phyloP scores from a whole-genome alignment of 2,113 vertebrate species.

The Rhineura floridana region DNA sequence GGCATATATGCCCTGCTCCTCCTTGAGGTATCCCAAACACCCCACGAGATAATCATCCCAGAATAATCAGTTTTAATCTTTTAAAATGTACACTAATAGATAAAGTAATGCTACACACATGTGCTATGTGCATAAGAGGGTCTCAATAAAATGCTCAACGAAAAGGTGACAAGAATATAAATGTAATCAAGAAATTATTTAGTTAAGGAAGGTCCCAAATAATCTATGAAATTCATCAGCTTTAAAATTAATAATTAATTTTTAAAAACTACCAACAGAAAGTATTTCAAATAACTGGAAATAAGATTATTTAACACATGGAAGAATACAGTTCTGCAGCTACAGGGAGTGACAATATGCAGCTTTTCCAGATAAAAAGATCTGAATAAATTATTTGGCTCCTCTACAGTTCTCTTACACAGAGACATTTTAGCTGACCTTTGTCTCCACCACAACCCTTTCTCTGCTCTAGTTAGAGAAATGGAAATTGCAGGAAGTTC shows the following conservation, averaged over 20 bases:
- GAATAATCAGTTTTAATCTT: not conserved
- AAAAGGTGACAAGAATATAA: not conserved
- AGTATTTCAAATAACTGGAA: not conserved
- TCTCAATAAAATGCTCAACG: not conserved
- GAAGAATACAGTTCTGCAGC: not conserved
- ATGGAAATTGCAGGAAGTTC: not conserved
- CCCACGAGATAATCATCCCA: not conserved
- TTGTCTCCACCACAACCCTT: not conserved
- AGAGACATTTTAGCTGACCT: not conserved
- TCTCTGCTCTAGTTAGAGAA: not conserved
- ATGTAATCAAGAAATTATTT: not conserved
- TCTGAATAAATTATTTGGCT: not conserved
- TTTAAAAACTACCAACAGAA: not conserved
- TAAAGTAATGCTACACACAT: not conserved
- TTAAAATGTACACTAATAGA: not conserved
- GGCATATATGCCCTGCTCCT: not conserved
- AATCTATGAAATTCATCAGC: not conserved
- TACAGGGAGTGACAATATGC: not conserved
- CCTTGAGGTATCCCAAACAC: not conserved
- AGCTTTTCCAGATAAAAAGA: not conserved
- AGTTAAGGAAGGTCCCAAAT: not conserved
- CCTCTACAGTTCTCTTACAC: not conserved
- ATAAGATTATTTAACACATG: not conserved
- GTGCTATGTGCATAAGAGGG: not conserved
- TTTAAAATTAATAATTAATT: not conserved